Conservation (phyloP, 2,113 vertebrate species). For the Eira barbara region DNA sequence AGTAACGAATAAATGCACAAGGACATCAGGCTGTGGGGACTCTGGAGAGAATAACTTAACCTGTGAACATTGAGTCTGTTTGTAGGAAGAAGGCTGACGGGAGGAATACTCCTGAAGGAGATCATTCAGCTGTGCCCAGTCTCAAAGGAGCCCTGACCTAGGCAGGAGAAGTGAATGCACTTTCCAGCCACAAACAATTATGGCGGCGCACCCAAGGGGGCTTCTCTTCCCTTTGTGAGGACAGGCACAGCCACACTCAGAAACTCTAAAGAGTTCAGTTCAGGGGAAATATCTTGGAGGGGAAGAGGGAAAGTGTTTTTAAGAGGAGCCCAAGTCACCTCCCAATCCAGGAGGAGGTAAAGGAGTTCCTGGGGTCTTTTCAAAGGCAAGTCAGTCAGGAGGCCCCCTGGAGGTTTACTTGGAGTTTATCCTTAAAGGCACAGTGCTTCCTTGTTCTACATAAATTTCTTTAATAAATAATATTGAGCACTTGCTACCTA, state of each 20-base stretch:
- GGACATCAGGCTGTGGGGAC: neutral
- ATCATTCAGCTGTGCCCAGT: no score
- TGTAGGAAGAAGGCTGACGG: neutral
- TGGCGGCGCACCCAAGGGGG: neutral
- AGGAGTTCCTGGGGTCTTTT: neutral
- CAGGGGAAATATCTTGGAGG: neutral
- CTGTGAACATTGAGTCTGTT: neutral
- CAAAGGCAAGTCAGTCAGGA: neutral
- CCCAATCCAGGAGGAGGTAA: neutral
- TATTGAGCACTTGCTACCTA: neutral
- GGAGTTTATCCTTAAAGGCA: neutral
- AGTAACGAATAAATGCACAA: neutral
- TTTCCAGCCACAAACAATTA: neutral
- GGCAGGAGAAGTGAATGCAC: neutral
- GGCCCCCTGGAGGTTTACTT: neutral
- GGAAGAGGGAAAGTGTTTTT: neutral
- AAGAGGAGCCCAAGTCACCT: neutral
- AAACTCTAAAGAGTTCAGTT: neutral
- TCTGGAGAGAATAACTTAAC: neutral
- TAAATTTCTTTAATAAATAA: neutral
- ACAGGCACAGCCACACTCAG: neutral
- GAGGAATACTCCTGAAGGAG: neutral
- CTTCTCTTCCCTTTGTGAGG: neutral
- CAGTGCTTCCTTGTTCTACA: neutral
- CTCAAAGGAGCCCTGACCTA: neutral